These are phyloP conservation scores for Sminthopsis crassicaudata DNA, from an alignment of 2,113 vertebrate genomes.

Conservation along the genomic window DNA sequence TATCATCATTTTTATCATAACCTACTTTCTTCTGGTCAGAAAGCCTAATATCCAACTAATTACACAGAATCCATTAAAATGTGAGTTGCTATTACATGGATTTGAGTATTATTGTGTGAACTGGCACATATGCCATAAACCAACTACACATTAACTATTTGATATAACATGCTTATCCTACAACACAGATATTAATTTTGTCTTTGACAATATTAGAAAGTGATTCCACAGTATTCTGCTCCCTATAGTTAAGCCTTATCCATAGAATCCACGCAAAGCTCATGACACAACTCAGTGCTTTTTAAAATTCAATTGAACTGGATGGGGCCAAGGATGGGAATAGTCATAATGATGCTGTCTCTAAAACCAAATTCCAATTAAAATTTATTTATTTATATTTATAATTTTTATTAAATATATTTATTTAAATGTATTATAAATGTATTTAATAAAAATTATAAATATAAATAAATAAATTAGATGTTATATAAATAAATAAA, in stretches of 20 bases:
- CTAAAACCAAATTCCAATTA: accelerated
- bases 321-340: neutral
- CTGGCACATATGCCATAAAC: neutral
- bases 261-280: neutral
- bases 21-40: neutral
- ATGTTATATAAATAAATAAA: too few relatives aligned
- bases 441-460: too few relatives aligned
- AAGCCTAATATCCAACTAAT: neutral
- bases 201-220: neutral
- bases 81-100: accelerated
- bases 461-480: too few relatives aligned
- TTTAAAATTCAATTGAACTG: neutral
- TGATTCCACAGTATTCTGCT: too few relatives aligned
- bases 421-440: too few relatives aligned
- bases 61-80: neutral
- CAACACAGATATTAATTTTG: neutral
- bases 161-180: neutral
- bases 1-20: neutral
- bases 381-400: too few relatives aligned
- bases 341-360: neutral
- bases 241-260: neutral
- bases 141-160: too few relatives aligned
- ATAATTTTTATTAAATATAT: too few relatives aligned
- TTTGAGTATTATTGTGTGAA: neutral
- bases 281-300: neutral